Percentiles rank a stretch among this genome's conserved stretches.
phyloP scores from a whole-genome alignment of 2,888 invertebrate species.

The Parascotia fuliginaria region DNA sequence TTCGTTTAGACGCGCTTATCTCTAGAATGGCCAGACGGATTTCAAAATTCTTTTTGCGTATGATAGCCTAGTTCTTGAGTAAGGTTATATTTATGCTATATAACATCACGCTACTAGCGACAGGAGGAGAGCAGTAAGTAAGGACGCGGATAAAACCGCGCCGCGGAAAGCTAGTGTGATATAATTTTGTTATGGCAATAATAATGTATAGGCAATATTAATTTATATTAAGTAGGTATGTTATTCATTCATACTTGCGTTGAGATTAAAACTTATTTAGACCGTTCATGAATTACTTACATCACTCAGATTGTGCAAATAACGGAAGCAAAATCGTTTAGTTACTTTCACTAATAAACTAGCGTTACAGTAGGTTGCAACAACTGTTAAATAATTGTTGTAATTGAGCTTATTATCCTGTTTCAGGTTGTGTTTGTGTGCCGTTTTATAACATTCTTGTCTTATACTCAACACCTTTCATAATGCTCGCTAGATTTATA shows the following conservation, averaged over 20 bases:
- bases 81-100: too few species aligned
- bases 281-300: constrained; percentile 52
- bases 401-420: constrained; percentile 38
- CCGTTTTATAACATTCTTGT: not conserved
- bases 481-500: too few species aligned
- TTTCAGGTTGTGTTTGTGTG: constrained; percentile 7
- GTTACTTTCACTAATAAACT: constrained; percentile 61
- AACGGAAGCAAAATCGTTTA: constrained; percentile 59
- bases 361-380: constrained; percentile 50
- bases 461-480: not conserved
- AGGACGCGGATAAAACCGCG: too few species aligned
- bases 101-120: too few species aligned
- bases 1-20: too few species aligned
- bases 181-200: too few species aligned
- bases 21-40: too few species aligned
- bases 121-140: too few species aligned
- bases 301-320: constrained; percentile 63
- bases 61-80: too few species aligned
- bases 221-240: not conserved
- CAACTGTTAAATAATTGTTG: constrained; percentile 45
- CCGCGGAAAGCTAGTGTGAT: too few species aligned
- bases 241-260: not conserved
- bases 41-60: too few species aligned
- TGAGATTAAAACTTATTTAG: constrained; percentile 1
- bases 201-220: constrained; percentile 2